A percentile compares a stretch with the other conserved stretches of the same genome.
phyloP scores from a whole-genome alignment of 2,797 vertebrate species.

The Poeciliopsis infans region DNA sequence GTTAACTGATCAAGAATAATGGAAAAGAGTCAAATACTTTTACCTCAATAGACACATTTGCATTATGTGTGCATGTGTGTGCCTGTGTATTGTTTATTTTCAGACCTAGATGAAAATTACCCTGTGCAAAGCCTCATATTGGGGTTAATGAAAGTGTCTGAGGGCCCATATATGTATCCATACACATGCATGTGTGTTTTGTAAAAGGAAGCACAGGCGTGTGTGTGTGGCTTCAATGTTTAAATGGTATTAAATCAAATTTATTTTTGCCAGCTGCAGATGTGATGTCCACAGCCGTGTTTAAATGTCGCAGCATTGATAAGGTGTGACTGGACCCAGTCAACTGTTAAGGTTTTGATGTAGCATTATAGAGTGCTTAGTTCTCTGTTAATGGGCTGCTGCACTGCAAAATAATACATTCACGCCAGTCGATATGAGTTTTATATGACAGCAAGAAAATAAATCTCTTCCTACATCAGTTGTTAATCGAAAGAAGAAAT shows the following conservation, averaged over 20 bases:
- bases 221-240: slow-evolving; percentile 36
- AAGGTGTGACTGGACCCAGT: slow-evolving; percentile 76
- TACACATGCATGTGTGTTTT: slow-evolving; percentile 13
- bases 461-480: background rate
- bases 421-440: slow-evolving; percentile 59
- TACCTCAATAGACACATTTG: slow-evolving; percentile 17
- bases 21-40: slow-evolving; percentile 59
- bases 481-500: background rate
- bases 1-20: slow-evolving; percentile 76
- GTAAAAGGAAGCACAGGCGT: slow-evolving; percentile 4
- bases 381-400: slow-evolving; percentile 74
- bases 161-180: background rate
- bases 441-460: slow-evolving; percentile 28
- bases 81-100: background rate
- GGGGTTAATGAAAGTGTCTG: slow-evolving; percentile 4
- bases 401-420: slow-evolving; percentile 72
- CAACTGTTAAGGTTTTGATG: slow-evolving; percentile 72
- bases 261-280: slow-evolving; percentile 58
- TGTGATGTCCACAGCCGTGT: slow-evolving; percentile 61
- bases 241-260: slow-evolving; percentile 69
- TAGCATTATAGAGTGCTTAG: slow-evolving; percentile 76
- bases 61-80: slow-evolving; percentile 14
- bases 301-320: slow-evolving; percentile 79
- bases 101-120: slow-evolving; percentile 4
- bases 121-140: slow-evolving; percentile 9